A percentile compares a stretch with the other conserved stretches of the same genome.
These are phyloP conservation scores for Oenanthe oenanthe DNA, from an alignment of 2,113 vertebrate species.

Conservation along the genomic window DNA sequence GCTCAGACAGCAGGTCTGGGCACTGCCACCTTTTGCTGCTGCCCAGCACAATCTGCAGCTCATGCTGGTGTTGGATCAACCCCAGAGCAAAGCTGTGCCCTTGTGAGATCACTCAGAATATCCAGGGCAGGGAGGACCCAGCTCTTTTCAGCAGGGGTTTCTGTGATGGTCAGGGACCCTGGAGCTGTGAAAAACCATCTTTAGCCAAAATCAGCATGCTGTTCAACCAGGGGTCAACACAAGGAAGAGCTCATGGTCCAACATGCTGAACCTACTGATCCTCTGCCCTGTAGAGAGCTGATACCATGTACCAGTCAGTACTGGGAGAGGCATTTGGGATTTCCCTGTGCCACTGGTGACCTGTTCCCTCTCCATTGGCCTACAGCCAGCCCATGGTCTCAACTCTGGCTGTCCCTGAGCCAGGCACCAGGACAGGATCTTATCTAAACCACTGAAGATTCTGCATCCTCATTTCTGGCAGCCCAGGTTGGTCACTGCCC, in stretches of 20 bases:
- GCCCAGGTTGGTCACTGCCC: background rate
- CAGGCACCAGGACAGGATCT: background rate
- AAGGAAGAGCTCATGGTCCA: background rate
- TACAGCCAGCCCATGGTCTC: background rate
- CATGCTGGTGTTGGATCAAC: accelerated
- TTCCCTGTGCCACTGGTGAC: background rate
- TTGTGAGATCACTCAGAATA: background rate
- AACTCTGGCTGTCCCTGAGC: background rate
- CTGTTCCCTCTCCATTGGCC: background rate
- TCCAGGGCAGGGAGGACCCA: background rate
- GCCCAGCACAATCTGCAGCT: background rate
- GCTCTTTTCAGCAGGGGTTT: background rate
- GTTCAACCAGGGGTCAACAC: background rate
- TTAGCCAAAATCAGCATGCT: background rate
- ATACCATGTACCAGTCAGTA: background rate
- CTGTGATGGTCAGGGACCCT: background rate
- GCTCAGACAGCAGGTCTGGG: background rate
- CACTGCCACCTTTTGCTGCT: background rate
- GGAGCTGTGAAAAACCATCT: background rate
- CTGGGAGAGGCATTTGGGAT: background rate
- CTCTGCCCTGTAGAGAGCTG: background rate
- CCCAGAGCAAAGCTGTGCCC: background rate
- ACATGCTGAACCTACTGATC: background rate
- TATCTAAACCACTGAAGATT: background rate
- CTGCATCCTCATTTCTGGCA: background rate